phyloP scores from a whole-genome alignment of 2,797 vertebrate species.

The Euphonia xanthogaster region DNA sequence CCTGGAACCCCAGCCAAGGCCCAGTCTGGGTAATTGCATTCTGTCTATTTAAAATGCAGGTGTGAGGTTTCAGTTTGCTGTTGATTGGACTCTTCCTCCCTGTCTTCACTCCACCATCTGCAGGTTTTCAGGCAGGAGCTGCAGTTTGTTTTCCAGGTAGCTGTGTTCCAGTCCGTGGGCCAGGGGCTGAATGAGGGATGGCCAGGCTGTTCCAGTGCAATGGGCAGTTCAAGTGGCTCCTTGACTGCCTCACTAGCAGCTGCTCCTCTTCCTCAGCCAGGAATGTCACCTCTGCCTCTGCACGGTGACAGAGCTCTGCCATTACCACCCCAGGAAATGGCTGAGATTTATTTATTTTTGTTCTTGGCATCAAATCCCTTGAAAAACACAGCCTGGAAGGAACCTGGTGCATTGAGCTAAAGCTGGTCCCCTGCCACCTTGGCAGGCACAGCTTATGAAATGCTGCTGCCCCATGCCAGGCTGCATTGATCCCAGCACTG shows the following conservation, averaged over 20 bases:
- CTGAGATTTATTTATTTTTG: not conserved
- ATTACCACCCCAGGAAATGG: not conserved
- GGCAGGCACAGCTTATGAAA: not conserved
- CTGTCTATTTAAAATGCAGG: not conserved
- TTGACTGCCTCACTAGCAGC: not conserved
- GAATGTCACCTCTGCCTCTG: not conserved
- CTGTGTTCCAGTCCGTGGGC: not conserved
- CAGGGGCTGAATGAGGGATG: not conserved
- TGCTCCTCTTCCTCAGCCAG: not conserved
- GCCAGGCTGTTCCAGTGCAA: not conserved
- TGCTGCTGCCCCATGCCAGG: not conserved
- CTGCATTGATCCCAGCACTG: not conserved
- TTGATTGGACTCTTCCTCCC: not conserved
- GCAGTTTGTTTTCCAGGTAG: not conserved
- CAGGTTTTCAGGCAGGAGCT: not conserved
- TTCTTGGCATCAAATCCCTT: not conserved
- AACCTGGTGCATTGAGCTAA: not conserved
- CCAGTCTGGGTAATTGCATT: conserved; percentile 23
- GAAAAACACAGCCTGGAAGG: not conserved
- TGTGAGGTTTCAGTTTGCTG: not conserved
- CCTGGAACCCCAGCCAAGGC: not conserved
- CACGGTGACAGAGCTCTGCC: not conserved
- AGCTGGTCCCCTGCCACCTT: not conserved
- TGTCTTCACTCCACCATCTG: conserved; percentile 24
- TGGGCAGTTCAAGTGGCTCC: not conserved